phyloP scores from a whole-genome alignment of 2,888 invertebrate genomes.

The Ichneumoninae sp. region DNA sequence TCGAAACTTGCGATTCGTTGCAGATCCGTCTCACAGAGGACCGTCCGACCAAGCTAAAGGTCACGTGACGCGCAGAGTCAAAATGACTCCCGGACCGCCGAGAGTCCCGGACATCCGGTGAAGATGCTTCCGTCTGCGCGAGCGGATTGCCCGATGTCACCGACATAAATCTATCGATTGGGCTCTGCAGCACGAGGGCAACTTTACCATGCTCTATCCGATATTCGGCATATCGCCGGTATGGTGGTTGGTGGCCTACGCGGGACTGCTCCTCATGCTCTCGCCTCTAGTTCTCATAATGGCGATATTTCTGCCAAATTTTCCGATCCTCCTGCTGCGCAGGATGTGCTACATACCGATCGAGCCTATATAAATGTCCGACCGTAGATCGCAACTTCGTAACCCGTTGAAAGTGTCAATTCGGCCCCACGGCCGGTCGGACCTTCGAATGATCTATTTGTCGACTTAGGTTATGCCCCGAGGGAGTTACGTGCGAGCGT shows the following conservation, averaged over 20 bases:
- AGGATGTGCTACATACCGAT: constrained; percentile 89
- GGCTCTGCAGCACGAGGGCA: background rate
- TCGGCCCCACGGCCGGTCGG: background rate
- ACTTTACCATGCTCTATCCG: constrained; percentile 76
- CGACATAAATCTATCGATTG: background rate
- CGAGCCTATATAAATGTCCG: constrained; percentile 85
- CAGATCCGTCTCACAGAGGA: constrained; percentile 2
- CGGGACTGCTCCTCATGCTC: constrained; percentile 88
- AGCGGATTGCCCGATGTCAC: background rate
- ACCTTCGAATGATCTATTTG: background rate
- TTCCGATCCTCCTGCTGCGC: constrained; percentile 89
- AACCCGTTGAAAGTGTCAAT: background rate
- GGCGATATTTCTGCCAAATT: constrained; percentile 89
- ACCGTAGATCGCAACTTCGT: background rate
- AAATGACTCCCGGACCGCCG: background rate
- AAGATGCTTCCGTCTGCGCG: background rate
- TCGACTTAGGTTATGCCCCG: constrained; percentile 7
- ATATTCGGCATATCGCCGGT: constrained; percentile 84
- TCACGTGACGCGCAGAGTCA: background rate
- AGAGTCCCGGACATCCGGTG: background rate
- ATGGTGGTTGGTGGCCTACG: constrained; percentile 88
- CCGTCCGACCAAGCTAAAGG: background rate
- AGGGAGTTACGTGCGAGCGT: background rate
- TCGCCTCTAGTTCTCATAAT: constrained; percentile 89
- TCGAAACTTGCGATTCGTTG: background rate